These are phyloP conservation scores for Tetramorium parvispinum DNA, from an alignment of 1,140 invertebrate genomes.

Conservation along the genomic window DNA sequence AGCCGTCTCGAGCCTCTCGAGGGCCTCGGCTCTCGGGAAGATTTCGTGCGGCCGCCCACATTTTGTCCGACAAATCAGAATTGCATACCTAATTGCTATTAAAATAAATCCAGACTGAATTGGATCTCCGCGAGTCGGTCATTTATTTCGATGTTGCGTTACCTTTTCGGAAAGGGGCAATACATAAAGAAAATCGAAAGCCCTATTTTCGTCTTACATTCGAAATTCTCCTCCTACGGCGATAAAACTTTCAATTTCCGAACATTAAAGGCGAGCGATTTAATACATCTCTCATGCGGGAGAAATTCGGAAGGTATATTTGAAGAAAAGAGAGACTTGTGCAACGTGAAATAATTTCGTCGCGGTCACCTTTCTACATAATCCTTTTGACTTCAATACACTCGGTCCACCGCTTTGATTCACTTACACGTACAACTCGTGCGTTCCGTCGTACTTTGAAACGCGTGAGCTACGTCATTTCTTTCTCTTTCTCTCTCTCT, in stretches of 20 bases:
- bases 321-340: background rate
- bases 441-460: background rate
- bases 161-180: background rate
- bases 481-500: background rate
- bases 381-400: background rate
- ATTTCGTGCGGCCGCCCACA: conserved; percentile 18
- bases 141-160: conserved; percentile 7
- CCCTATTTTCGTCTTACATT: background rate
- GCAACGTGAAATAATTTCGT: background rate
- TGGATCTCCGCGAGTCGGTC: background rate
- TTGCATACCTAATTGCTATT: background rate
- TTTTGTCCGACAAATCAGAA: conserved; percentile 43
- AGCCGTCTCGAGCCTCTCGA: conserved; percentile 22
- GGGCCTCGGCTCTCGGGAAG: background rate
- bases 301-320: background rate
- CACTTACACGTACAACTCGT: background rate
- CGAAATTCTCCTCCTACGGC: background rate
- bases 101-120: background rate
- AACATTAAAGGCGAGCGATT: background rate
- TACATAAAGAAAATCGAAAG: background rate
- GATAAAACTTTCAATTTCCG: background rate
- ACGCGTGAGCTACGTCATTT: background rate
- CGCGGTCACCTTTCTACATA: background rate
- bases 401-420: conserved; percentile 1
- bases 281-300: background rate